Evolutionary conservation across 2,888 invertebrate genomes (phyloP), one percentile per base, ranked within the genome.

Genomic region (Bellardia pandia): DNA sequence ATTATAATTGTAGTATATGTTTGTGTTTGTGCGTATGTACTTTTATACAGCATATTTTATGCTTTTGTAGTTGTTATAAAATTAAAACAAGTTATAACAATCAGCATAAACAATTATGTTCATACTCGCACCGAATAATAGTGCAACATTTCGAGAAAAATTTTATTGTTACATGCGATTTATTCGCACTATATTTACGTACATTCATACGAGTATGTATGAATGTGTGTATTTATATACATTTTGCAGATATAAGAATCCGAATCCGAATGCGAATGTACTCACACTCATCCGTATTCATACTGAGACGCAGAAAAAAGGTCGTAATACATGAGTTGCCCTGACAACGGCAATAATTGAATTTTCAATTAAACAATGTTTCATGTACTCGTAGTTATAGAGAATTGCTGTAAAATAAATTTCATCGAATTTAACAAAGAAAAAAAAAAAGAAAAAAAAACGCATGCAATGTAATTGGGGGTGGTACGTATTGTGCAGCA

Each of bases 281-380:
- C 8, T 13, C 16, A 81, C 1, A 56, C n/a, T 30, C 33, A 75
- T 40, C 9, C 42, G 9, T 30, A 62, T 16, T 14, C 14, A 30
- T 13, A 30, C 30, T 42, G 2, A 48, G 3, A 9, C 8, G 7
- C 30, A 33, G 23, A 33, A 8, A 14, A 30, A 45, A 58, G 56
- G 51, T 77, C 6, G 13, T 8, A 45, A 16, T 68, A 13, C n/a
- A 53, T 6, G 13, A 83, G 14, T 72, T 68, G 69, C 8, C 45
- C 60, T 77, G 68, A 45, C 76, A 78, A 74, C 77, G 82, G 53
- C 71, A 53, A 71, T 76, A 72, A 76, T 58, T 75, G 75, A 78
- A 66, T 84, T 84, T 84, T 58, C 84, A 72, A 72, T 84, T 72
- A 78, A 84, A 78, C 11, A 56, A 62, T 30, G 60, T 45, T 68